A percentile compares a stretch with the other conserved stretches of the same genome.
Conservation (phyloP, 2,797 vertebrate species). For the Ceryle rudis region DNA sequence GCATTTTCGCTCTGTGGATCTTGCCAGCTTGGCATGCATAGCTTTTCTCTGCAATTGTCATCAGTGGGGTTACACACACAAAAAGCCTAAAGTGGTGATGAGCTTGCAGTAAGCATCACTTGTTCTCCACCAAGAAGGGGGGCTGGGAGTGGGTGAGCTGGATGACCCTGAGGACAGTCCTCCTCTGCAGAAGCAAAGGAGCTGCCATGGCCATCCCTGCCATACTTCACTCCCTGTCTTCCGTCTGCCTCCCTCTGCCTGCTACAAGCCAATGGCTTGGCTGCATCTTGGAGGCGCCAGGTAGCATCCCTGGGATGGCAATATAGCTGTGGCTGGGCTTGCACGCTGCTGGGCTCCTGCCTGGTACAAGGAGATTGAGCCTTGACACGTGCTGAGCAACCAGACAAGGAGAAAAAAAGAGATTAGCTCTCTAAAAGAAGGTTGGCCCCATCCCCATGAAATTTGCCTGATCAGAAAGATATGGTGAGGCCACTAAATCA, state of each 20-base stretch:
- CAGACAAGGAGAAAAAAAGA: background rate
- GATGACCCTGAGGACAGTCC: background rate
- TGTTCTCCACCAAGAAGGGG: background rate
- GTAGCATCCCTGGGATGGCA: background rate
- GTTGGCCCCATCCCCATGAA: background rate
- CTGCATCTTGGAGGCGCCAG: background rate
- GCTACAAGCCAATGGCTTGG: background rate
- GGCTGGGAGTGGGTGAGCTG: background rate
- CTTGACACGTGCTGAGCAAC: rapidly evolving
- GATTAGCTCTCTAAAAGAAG: background rate
- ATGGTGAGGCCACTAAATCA: background rate
- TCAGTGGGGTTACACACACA: background rate
- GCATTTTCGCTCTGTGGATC: background rate
- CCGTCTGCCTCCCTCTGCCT: background rate
- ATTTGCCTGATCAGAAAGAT: background rate
- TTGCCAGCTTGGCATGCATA: background rate
- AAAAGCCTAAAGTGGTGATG: background rate
- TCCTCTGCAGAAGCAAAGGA: background rate
- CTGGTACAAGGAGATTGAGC: background rate
- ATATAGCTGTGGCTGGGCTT: background rate
- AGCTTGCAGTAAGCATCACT: background rate
- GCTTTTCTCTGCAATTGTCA: background rate
- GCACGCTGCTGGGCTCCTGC: background rate
- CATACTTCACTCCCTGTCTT: background rate
- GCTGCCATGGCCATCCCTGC: background rate